Evolutionary conservation across 2,888 invertebrate genomes (phyloP), one percentile per base, ranked within the genome.

Genomic region (Drosophila yooni): DNA sequence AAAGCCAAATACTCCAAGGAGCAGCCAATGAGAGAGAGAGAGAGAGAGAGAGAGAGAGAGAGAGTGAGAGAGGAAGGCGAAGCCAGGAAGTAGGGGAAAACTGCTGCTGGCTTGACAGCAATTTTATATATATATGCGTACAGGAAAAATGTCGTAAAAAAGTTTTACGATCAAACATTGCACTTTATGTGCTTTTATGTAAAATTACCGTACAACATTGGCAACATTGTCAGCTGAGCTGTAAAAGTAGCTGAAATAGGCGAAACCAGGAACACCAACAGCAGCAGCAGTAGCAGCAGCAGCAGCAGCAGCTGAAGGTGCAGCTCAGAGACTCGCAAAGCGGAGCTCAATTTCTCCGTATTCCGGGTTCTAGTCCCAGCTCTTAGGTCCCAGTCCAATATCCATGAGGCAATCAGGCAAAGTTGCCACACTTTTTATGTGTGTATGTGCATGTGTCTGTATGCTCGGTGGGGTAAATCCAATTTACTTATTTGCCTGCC

Each of bases 101-200:
- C 43, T 52, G 48, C 74, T 71, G 63, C 70, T 62, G 72, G 74
- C 65, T 78, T 80, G 82, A 80, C 81, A 74, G 81, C 81, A 81
- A 79, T 76, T 86, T 87, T 89, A 56, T 56, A 56, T 56, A 15
- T 89, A 87, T 82, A 71, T 78, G 82, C 78, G 88, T 82, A 83
- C 86, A 83, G 83, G 89, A 89, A 89, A 86, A 84, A 82, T 81
- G 91, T 89, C 91, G 90, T 90, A 90, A 90, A 90, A 90, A 91
- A 90, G 83, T 88, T 90, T 90, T 90, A 90, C 89, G 90, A 90
- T 87, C 91, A 90, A 82, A 82, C 82, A 89, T 81, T 87, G 90
- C 88, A 91, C 81, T 91, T 90, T 90, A 91, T 90, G 90, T 88
- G 87, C 87, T 89, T 89, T 89, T 87, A 89, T 87, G 87, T 87